Evolutionary conservation across 2,797 vertebrate species (phyloP), one percentile per base, ranked within the genome.

Genomic region (Sphenodon punctatus): DNA sequence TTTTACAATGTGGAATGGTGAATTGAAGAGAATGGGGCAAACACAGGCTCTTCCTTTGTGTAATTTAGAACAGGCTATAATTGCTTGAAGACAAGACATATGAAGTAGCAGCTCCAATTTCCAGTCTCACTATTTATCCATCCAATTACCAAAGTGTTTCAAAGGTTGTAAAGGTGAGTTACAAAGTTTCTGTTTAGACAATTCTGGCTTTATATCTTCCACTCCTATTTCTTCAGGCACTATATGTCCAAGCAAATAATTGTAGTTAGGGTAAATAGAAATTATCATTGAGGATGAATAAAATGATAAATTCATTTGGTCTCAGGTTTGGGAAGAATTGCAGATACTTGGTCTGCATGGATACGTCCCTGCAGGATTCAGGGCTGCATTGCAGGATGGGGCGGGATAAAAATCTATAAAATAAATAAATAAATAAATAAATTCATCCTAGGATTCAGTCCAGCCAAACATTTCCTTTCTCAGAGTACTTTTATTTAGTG

Each of bases 41-140:
- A 77, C 20, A 75, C 19, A 78, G 41, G 65, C 36, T 63, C 32
- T 49, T 82, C 27, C 59, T 81, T 80, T 80, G 43, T 74, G 43
- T 64, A 66, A 86, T 75, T 80, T 43, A 30, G 75, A 82, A 34
- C 58, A 77, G 69, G 14, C 53, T 69, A 77, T 78, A 77, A 55
- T 48, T 68, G 42, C 83, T 79, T 89, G 16, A 48, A 75, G 39
- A 69, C 72, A 86, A 87, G 53, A 79, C 23, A 69, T 45, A 39
- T 23, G 58, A 78, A 46, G 39, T 16, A 36, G 39, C 39, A 78
- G 58, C 75, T 63, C 67, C 66, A 63, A 38, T 68, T 69, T 68
- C 66, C 23, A 69, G 55, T 39, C 64, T 53, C 58, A 38, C 58
- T 78, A 30, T 68, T 45, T 78, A 45, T 64, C 67, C 38, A 56